A percentile compares a stretch with the other conserved stretches of the same genome.
Conservation (phyloP, 2,113 vertebrate species). For the Melanotaenia duboulayi region DNA sequence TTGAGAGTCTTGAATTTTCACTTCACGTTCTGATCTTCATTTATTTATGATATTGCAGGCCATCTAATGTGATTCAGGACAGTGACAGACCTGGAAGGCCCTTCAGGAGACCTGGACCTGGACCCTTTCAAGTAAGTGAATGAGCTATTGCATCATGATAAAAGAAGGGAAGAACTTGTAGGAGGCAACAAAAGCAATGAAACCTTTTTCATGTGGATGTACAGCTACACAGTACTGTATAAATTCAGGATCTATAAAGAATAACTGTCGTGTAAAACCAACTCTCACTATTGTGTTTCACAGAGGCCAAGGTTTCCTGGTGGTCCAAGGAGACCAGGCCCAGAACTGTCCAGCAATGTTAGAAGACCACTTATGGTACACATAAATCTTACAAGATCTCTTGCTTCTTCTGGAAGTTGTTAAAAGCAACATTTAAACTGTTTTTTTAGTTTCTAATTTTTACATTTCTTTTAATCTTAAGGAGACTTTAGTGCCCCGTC, state of each 20-base stretch:
- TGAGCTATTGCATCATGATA: background rate
- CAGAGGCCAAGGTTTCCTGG: constrained; percentile 61
- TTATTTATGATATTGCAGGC: constrained; percentile 45
- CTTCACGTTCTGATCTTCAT: background rate
- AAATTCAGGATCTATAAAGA: background rate
- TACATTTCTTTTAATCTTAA: constrained; percentile 19
- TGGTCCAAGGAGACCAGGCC: constrained; percentile 50
- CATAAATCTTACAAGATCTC: background rate
- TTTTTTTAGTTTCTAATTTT: background rate
- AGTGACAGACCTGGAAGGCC: constrained; percentile 55
- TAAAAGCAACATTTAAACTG: background rate
- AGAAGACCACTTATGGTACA: constrained; percentile 82
- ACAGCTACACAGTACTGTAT: too few relatives aligned
- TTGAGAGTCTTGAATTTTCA: background rate
- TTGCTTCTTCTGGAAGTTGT: background rate
- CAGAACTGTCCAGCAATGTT: constrained; percentile 59
- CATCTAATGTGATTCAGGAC: constrained; percentile 57
- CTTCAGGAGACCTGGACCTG: constrained; percentile 63
- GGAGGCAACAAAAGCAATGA: too few relatives aligned
- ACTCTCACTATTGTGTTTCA: constrained; percentile 21
- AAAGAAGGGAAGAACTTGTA: background rate
- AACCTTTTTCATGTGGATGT: too few relatives aligned
- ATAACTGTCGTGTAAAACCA: background rate
- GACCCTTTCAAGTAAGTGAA: constrained; percentile 56
- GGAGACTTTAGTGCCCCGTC: constrained; percentile 75